Percentiles rank a stretch among this genome's conserved stretches.
Evolutionary conservation across 2,797 vertebrate genomes (phyloP).

Genomic region (Acridotheres tristis): DNA sequence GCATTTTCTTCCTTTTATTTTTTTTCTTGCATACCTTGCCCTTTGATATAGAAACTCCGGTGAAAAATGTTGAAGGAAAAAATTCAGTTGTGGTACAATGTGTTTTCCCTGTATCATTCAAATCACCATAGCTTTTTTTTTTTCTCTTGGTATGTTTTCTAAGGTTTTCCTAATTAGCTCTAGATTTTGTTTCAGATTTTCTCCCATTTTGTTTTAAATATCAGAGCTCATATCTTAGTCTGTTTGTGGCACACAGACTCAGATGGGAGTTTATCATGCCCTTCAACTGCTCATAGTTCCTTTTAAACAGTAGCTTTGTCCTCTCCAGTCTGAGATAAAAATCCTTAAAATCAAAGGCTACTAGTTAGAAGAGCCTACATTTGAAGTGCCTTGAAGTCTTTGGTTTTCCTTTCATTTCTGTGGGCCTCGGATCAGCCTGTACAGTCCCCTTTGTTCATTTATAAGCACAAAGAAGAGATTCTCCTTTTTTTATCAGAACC

Average conservation of each 20-base stretch:
- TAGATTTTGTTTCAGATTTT: neutral
- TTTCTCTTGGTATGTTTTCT: neutral
- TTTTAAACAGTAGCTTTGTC: slow-evolving; percentile 33
- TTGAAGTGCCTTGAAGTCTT: slow-evolving; percentile 51
- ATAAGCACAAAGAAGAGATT: slow-evolving; percentile 44
- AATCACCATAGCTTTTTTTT: neutral
- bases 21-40: neutral
- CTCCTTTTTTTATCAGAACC: slow-evolving; percentile 38
- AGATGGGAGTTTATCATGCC: neutral
- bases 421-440: neutral
- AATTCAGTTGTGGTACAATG: neutral
- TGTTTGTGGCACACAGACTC: neutral
- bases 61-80: neutral
- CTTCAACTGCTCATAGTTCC: neutral
- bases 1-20: neutral
- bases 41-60: neutral
- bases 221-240: neutral
- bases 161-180: neutral
- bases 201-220: neutral
- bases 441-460: slow-evolving; percentile 47
- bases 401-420: slow-evolving; percentile 48
- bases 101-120: neutral
- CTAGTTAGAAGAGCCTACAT: slow-evolving; percentile 32
- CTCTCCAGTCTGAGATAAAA: slow-evolving; percentile 42
- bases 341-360: slow-evolving; percentile 58